A percentile compares a stretch with the other conserved stretches of the same genome.
These are phyloP conservation scores for Apamea sordens DNA, from an alignment of 2,888 invertebrate species.

Conservation along the genomic window DNA sequence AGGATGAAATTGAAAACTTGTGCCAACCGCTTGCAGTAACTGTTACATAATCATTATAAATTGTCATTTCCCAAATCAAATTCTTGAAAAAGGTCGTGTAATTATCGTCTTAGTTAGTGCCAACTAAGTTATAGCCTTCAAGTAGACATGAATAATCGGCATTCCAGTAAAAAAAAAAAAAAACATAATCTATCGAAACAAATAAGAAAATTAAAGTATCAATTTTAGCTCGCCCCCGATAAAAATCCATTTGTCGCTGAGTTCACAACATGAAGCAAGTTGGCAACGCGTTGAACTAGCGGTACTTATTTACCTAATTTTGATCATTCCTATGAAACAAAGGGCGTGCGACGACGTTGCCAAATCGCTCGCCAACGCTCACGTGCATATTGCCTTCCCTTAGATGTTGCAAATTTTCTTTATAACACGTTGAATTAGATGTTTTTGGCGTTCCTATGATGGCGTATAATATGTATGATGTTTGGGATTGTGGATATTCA, in stretches of 20 bases:
- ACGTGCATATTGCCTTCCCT: background rate
- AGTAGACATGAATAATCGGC: no score
- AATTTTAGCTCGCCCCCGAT: no score
- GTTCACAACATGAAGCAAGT: background rate
- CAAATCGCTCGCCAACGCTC: background rate
- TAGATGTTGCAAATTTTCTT: background rate
- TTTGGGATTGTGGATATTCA: conserved; percentile 73
- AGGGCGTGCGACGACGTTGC: background rate
- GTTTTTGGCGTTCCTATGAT: no score
- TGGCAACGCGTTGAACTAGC: background rate
- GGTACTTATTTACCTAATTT: background rate
- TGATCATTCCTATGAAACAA: background rate
- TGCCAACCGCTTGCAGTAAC: background rate
- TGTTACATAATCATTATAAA: no score
- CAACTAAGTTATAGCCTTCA: background rate
- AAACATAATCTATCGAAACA: no score
- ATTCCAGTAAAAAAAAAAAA: no score
- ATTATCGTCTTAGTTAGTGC: background rate
- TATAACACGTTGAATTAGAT: background rate
- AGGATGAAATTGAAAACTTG: background rate
- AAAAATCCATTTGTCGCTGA: background rate
- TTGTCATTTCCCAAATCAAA: no score
- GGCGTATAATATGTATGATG: conserved; percentile 61
- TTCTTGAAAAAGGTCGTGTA: background rate
- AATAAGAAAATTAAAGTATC: no score